Conservation (phyloP, 2,888 invertebrate genomes). For the Ischnus inquisitorius region DNA sequence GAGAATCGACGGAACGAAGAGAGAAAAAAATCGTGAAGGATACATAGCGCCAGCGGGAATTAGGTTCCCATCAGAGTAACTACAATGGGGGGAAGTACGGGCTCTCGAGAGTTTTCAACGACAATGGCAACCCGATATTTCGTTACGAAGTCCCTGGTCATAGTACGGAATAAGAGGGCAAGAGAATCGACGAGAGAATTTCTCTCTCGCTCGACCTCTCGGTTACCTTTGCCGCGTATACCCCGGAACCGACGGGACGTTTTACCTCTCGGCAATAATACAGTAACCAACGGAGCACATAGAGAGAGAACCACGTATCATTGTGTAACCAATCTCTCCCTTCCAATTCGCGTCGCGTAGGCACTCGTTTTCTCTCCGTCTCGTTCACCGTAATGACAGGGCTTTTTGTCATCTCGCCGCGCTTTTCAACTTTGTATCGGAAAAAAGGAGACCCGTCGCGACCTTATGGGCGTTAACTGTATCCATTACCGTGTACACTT, state of each 20-base stretch:
- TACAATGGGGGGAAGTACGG: slow-evolving; percentile 70
- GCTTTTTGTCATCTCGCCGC: slow-evolving; percentile 75
- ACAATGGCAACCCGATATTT: slow-evolving; percentile 81
- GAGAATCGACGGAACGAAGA: neutral
- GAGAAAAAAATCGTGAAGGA: slow-evolving; percentile 8
- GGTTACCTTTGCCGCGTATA: slow-evolving; percentile 49
- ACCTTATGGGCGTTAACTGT: slow-evolving; percentile 71
- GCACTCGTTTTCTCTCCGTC: slow-evolving; percentile 44
- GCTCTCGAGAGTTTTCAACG: slow-evolving; percentile 69
- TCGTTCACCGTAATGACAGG: slow-evolving; percentile 74
- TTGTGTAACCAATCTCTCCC: slow-evolving; percentile 43
- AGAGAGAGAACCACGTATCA: slow-evolving; percentile 49
- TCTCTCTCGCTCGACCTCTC: slow-evolving; percentile 71
- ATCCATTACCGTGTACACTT: slow-evolving; percentile 73
- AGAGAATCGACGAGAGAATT: slow-evolving; percentile 20
- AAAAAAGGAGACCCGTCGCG: slow-evolving; percentile 66
- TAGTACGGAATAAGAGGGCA: slow-evolving; percentile 39
- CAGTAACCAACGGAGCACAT: slow-evolving; percentile 49
- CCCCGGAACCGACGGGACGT: slow-evolving; percentile 67
- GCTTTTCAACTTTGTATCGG: slow-evolving; percentile 75
- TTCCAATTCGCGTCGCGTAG: slow-evolving; percentile 31
- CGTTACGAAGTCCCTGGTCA: slow-evolving; percentile 72
- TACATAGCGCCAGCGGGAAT: slow-evolving; percentile 68
- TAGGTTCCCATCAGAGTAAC: slow-evolving; percentile 74
- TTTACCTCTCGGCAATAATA: slow-evolving; percentile 72